phyloP scores from a whole-genome alignment of 2,113 vertebrate species.

The Sprattus sprattus region DNA sequence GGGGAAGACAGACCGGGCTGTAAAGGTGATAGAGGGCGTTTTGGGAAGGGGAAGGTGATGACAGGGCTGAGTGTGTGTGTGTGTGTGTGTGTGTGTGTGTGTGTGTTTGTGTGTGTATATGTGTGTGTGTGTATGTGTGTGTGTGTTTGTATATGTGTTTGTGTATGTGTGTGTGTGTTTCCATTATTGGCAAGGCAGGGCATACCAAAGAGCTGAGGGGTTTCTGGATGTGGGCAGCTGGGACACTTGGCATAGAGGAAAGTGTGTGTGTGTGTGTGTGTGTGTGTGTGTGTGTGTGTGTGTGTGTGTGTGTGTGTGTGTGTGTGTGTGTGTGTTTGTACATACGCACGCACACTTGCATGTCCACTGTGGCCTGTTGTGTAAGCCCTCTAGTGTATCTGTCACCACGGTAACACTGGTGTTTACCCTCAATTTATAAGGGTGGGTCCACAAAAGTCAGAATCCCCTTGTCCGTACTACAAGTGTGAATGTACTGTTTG shows the following conservation, averaged over 20 bases:
- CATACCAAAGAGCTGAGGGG: not conserved
- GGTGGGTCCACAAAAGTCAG: not conserved
- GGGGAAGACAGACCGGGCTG: not conserved
- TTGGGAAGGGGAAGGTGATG: not conserved
- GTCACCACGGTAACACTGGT: not conserved
- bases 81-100: not conserved
- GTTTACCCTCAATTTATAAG: not conserved
- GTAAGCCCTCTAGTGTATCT: constrained; percentile 9
- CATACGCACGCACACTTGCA: not conserved
- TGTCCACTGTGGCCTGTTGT: not conserved
- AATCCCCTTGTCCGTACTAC: not conserved
- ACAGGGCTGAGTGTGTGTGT: not conserved
- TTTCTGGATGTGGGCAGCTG: constrained; percentile 2
- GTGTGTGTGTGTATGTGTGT: constrained; percentile 21
- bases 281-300: constrained; percentile 16
- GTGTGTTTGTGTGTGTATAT: not conserved
- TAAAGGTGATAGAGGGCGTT: not conserved
- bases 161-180: not conserved
- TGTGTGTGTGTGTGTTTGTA: not conserved
- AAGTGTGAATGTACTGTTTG: not conserved
- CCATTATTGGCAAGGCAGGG: not conserved
- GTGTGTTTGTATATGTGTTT: not conserved
- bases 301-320: not conserved
- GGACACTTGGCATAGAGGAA: not conserved
- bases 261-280: constrained; percentile 6